phyloP scores from a whole-genome alignment of 2,888 invertebrate genomes.

The Stomorhina lunata region DNA sequence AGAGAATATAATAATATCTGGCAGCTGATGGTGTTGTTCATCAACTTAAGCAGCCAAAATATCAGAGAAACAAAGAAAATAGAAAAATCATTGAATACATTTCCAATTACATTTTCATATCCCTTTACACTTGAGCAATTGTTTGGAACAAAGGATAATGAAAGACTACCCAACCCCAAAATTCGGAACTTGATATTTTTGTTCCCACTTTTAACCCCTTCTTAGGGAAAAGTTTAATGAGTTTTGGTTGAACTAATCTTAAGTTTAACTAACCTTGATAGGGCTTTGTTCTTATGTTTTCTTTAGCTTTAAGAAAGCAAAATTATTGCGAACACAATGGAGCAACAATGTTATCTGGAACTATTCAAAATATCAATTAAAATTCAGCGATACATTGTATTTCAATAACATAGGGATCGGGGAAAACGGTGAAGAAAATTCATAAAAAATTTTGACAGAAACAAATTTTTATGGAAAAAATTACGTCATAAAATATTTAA shows the following conservation, averaged over 20 bases:
- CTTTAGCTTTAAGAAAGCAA: slow-evolving; percentile 4
- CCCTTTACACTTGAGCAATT: slow-evolving; percentile 45
- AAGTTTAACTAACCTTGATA: slow-evolving; percentile 35
- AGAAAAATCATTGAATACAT: slow-evolving; percentile 40
- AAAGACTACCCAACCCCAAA: neutral
- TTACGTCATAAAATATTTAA: too few species aligned
- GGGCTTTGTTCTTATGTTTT: slow-evolving; percentile 20
- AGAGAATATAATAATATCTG: neutral
- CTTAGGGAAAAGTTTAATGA: neutral
- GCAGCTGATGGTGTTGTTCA: too few species aligned
- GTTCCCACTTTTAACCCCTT: neutral
- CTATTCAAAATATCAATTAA: slow-evolving; percentile 33
- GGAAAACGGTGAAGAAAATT: too few species aligned
- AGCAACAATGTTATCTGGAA: slow-evolving; percentile 30
- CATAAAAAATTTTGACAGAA: too few species aligned
- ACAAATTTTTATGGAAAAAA: too few species aligned
- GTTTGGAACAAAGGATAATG: slow-evolving; percentile 7
- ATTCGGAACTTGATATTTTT: neutral
- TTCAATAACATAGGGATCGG: too few species aligned
- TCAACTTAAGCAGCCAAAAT: neutral
- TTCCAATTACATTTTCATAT: slow-evolving; percentile 46
- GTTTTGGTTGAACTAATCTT: neutral
- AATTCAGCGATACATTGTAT: too few species aligned
- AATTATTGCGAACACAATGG: neutral
- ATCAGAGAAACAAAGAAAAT: slow-evolving; percentile 26